Evolutionary conservation across 2,797 vertebrate species (phyloP), one percentile per base, ranked within the genome.

Genomic region (Siniperca undulata): DNA sequence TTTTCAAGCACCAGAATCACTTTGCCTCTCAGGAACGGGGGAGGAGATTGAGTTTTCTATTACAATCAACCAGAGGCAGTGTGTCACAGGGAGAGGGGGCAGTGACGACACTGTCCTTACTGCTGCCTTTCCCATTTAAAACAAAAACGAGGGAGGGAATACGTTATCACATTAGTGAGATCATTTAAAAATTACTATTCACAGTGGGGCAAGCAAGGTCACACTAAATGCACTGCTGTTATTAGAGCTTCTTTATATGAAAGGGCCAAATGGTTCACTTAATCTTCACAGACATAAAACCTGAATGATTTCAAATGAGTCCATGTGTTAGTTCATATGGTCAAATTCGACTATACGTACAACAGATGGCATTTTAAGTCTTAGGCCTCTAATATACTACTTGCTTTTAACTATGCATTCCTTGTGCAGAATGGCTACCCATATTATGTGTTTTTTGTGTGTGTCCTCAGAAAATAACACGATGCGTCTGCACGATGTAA

Each of bases 41-140:
- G 90, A 91, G 88, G 86, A 95, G 93, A 95, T 94, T 94, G 94
- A 95, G 94, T 94, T 95, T 95, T 96, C 93, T 92, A 94, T 94
- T 93, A 92, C 92, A 90, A 92, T 94, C 89, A 93, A 92, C 79
- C 79, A 74, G 75, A 86, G 89, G 89, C 78, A 4, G 83, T 9
- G 82, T 78, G 86, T 69, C 22, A 53, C 59, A 9, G 64, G 70
- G 50, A 40, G 56, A 40, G 52, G 69, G 77, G 86, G 53, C 80
- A 55, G 81, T 34, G 80, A 82, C 65, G 52, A 83, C 82, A n/a
- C 72, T 20, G 91, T 92, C 94, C 93, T 93, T 94, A 88, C 82
- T 30, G 75, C 84, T 59, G 77, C 82, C 84, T 77, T 87, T 75
- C 48, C 80, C 66, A 24, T 64, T 81, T 75, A 59, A 89, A 85